phyloP scores from a whole-genome alignment of 1,140 invertebrate species.

The Cydia amplana region DNA sequence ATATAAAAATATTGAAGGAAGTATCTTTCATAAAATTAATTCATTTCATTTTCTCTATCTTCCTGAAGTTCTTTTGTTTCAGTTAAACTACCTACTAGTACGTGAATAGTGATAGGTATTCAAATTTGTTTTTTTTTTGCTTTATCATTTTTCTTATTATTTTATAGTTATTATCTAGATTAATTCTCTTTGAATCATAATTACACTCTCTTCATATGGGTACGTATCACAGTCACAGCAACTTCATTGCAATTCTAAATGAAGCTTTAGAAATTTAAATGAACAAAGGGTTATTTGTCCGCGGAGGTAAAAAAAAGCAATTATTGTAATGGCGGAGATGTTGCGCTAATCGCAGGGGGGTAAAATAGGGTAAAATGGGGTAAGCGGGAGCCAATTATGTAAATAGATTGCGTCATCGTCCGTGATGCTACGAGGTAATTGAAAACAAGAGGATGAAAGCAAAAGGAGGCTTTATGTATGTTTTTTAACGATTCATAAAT shows the following conservation, averaged over 20 bases:
- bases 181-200: background rate
- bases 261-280: background rate
- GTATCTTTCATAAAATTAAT: too few relatives aligned
- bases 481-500: background rate
- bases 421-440: background rate
- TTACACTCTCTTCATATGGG: background rate
- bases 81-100: too few relatives aligned
- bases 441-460: slow-evolving; percentile 10
- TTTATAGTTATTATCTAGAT: too few relatives aligned
- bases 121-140: too few relatives aligned
- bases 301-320: slow-evolving; percentile 17
- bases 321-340: slow-evolving; percentile 16
- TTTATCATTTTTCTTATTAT: too few relatives aligned
- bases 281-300: slow-evolving; percentile 16
- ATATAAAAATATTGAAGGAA: too few relatives aligned
- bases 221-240: background rate
- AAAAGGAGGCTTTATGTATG: background rate
- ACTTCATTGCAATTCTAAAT: slow-evolving; percentile 9
- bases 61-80: too few relatives aligned
- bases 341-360: slow-evolving; percentile 12
- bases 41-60: too few relatives aligned
- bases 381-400: slow-evolving; percentile 13
- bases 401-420: slow-evolving; percentile 15
- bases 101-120: too few relatives aligned
- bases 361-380: slow-evolving; percentile 1